phyloP scores from a whole-genome alignment of 35 echinoderm and acorn worm genomes.

The Amphiura filiformis region DNA sequence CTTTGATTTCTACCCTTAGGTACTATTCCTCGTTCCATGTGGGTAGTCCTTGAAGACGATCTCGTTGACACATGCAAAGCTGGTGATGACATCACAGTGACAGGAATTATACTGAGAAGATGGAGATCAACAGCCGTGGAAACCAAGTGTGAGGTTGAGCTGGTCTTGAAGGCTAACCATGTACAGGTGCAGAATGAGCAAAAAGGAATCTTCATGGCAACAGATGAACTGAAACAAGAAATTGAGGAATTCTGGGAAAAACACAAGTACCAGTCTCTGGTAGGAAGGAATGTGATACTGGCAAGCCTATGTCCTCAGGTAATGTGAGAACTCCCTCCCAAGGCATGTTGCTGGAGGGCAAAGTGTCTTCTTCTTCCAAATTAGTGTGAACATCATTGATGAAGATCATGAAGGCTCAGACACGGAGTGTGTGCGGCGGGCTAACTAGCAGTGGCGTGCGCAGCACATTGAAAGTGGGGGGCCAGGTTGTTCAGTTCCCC shows the following conservation, averaged over 20 bases:
- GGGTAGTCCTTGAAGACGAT: slow-evolving; percentile 93
- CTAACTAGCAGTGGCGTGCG: no score
- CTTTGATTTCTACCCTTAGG: slow-evolving; percentile 38
- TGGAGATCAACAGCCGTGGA: slow-evolving; percentile 69
- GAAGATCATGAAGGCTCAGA: no score
- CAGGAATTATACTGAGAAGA: slow-evolving; percentile 76
- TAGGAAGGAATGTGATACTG: slow-evolving; percentile 84
- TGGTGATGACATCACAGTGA: slow-evolving; percentile 91
- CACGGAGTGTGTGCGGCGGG: no score
- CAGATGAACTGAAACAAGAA: slow-evolving; percentile 96
- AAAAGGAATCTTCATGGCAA: slow-evolving; percentile 56
- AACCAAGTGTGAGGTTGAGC: slow-evolving; percentile 85
- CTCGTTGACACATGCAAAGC: slow-evolving; percentile 87
- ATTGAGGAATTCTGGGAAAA: slow-evolving; percentile 99
- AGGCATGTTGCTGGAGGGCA: not conserved
- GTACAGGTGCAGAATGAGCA: slow-evolving; percentile 85
- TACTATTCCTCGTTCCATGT: slow-evolving; percentile 89
- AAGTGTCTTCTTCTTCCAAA: no score
- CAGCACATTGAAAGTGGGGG: no score
- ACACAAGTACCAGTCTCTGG: slow-evolving; percentile 46
- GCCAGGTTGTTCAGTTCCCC: no score
- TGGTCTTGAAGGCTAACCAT: slow-evolving; percentile 81
- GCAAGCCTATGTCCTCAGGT: slow-evolving; percentile 86
- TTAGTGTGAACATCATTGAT: no score
- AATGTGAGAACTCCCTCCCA: not conserved